Evolutionary conservation across 2,113 vertebrate species (phyloP).

Genomic region (Sminthopsis crassicaudata): DNA sequence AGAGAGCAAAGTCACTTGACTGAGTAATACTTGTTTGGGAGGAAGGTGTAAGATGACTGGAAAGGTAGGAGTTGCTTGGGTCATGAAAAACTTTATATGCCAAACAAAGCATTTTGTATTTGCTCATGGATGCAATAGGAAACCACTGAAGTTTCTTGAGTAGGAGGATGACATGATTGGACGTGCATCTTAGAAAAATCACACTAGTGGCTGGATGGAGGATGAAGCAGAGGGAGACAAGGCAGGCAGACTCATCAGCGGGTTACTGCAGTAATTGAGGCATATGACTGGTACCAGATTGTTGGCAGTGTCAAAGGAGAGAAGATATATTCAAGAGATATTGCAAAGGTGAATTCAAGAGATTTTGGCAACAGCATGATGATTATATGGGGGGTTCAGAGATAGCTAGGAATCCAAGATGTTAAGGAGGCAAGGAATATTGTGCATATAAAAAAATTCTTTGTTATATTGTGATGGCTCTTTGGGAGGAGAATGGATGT

Average conservation of each 20-base stretch:
- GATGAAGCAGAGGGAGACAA: background rate
- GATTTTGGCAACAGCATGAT: background rate
- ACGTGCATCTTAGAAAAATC: background rate
- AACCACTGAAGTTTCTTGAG: background rate
- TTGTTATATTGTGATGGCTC: background rate
- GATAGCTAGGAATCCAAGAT: background rate
- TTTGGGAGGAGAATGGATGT: background rate
- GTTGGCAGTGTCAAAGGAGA: background rate
- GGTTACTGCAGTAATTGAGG: background rate
- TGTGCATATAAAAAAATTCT: background rate
- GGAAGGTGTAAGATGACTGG: background rate
- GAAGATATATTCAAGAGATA: background rate
- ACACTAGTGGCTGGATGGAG: background rate
- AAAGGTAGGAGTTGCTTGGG: background rate
- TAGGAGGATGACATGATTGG: background rate
- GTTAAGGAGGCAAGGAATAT: background rate
- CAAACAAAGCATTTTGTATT: background rate
- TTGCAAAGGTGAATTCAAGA: too few species aligned
- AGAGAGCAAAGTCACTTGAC: background rate
- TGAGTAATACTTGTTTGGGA: background rate
- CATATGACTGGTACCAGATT: background rate
- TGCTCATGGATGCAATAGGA: background rate
- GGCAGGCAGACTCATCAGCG: background rate
- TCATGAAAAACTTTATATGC: background rate
- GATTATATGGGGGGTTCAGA: background rate